Percentiles rank a stretch among this genome's conserved stretches.
phyloP scores from a whole-genome alignment of 2,113 vertebrate genomes.

The Callorhinus ursinus region DNA sequence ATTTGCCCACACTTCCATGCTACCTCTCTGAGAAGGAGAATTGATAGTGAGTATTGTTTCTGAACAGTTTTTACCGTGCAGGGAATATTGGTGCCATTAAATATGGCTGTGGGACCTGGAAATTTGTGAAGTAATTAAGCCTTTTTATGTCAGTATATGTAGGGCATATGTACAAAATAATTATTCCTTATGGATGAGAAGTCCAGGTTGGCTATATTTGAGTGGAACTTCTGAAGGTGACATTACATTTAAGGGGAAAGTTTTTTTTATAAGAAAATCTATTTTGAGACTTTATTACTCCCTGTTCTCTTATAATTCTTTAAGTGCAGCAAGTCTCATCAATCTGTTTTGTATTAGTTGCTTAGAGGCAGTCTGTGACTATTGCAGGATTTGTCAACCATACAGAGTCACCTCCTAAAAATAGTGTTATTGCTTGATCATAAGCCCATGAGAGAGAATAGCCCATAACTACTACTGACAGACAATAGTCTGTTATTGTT shows the following conservation, averaged over 20 bases:
- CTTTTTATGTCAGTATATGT: background rate
- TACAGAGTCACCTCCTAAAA: constrained; percentile 41
- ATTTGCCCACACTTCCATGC: background rate
- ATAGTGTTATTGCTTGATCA: background rate
- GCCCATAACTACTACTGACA: background rate
- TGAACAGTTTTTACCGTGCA: background rate
- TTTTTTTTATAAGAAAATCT: constrained; percentile 27
- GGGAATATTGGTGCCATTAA: background rate
- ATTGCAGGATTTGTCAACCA: background rate
- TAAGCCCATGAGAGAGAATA: background rate
- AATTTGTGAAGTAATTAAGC: background rate
- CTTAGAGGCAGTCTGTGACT: constrained; percentile 25
- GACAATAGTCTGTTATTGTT: background rate
- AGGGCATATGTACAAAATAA: constrained; percentile 12
- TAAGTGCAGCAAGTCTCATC: background rate
- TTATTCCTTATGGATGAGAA: constrained; percentile 36
- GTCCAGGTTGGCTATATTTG: constrained; percentile 48
- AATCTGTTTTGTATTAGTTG: constrained; percentile 46
- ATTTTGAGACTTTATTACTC: constrained; percentile 66
- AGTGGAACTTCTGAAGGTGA: constrained; percentile 34
- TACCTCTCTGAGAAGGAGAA: background rate
- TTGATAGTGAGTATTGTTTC: background rate
- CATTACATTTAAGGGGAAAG: constrained; percentile 39
- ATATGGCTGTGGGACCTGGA: background rate
- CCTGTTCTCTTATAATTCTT: constrained; percentile 34